Evolutionary conservation across 23 tunicate genomes (phyloP), one percentile per base, ranked within the genome.

Genomic region (Diplosoma virens): DNA sequence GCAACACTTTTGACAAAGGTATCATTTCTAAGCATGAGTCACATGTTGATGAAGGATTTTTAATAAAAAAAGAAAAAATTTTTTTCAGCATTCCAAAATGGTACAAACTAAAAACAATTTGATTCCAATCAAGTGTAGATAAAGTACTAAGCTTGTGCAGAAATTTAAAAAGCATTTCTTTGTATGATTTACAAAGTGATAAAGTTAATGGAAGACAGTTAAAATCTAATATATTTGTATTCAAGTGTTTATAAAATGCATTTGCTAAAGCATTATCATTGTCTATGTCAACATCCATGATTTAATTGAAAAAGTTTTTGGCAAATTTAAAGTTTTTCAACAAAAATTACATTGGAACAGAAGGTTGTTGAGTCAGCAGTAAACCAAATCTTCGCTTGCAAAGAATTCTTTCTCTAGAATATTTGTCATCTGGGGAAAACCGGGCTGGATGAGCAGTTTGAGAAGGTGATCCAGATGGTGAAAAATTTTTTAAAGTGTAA

Each of bases 381-480:
- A 88, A 56, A 52, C 94, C 98, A 77, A 94, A 94, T 73, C 95
- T 64, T 52, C 87, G 63, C 50, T 94, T 94, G 76, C 79, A 73
- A n/a, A 77, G 32, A 23, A 93, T 72, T 79, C 95, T 37, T 56
- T 87, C 81, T 47, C 87, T 73, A 6, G 99, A 94, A 56, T 71
- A 87, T 34, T 83, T 88, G 65, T 87, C 99, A 58, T 88, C 95
- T 25, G 94, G 94, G 17, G 95, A 82, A 72, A 94, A 94, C 37
- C 93, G 58, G 16, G 98, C 93, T 18, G 98, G 93, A 69, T 86
- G 93, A 14, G 93, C 98, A 3, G 87, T 81, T 33, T 58, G 70
- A 1, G 98, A 81, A 66, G 98, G 98, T 33, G 66, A 28, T 25
- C 86, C 91, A 2, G 24, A 54, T 1, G 97, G 83, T 36, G 56